phyloP scores from a whole-genome alignment of 2,113 vertebrate genomes.

The Lagopus leucura region DNA sequence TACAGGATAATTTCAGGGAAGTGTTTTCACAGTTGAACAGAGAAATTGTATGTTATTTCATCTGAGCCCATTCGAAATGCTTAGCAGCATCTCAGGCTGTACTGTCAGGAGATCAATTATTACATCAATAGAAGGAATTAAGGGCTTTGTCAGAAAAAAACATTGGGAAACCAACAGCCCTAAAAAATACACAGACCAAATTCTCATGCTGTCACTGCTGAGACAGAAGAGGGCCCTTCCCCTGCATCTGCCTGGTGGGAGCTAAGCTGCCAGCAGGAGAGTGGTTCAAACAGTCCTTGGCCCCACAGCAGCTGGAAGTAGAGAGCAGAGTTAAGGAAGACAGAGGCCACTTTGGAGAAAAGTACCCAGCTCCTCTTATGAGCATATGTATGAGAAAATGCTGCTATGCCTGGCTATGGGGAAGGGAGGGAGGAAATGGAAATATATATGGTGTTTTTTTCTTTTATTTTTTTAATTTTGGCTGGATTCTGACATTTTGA shows the following conservation, averaged over 20 bases:
- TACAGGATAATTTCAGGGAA: conserved; percentile 10
- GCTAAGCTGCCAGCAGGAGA: not conserved
- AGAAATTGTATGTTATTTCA: not conserved
- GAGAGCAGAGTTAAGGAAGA: not conserved
- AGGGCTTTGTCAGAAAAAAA: conserved; percentile 27
- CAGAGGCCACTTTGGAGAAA: not conserved
- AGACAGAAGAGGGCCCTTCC: not conserved
- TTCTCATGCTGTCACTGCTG: not conserved
- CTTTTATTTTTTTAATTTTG: not conserved
- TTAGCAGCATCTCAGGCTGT: not conserved
- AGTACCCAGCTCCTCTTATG: not conserved
- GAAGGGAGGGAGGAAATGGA: not conserved
- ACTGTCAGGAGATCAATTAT: conserved; percentile 42
- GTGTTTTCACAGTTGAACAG: conserved; percentile 1
- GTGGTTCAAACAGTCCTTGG: not conserved
- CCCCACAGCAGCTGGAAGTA: not conserved
- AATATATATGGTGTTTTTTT: not conserved
- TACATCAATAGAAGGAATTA: conserved; percentile 44
- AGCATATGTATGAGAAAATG: not conserved
- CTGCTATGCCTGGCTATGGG: not conserved
- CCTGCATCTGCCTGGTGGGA: not conserved
- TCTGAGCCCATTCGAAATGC: not conserved
- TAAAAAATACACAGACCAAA: not conserved
- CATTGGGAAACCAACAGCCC: not conserved
- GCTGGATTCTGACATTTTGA: not conserved